Base-by-base conservation (phyloP, 2,888 invertebrate genomes). In the Hipparchia semele region DNA sequence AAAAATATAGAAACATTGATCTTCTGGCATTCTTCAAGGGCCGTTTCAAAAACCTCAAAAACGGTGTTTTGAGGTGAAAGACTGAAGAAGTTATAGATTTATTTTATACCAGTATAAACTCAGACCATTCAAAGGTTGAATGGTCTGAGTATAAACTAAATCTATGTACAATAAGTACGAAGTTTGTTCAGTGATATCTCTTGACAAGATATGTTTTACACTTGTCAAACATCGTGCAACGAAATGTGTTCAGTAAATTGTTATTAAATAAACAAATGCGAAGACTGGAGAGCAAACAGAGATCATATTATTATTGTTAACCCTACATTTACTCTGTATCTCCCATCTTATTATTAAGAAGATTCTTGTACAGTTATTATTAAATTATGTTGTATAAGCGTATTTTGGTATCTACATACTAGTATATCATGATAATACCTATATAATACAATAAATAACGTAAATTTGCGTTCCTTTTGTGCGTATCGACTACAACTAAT, bases 241-340 rank as follows among this genome's bases (percentile, higher is more conserved):
- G 54, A 66, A 68, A 75, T 64, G 71, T 73, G 39, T 33, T 39
- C 9, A 68, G 66, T 75, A 75, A 71, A 71, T 74, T 74, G 70
- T 75, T 72, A 76, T 75, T 67, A 72, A 76, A 80, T 73, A 80
- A 81, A 80, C 80, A 83, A 83, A 83, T 82, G 81, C 80, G 70
- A 73, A 76, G 79, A 78, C 78, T 80, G 82, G 84, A 87, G 84
- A 85, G 84, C 85, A 80, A 83, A 83, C 78, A 81, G 86, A 87
- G 85, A 88, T 87, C 87, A 85, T 79, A 7, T 80, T 83, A 69
- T 72, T 64, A 75, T 71, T 62, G 68, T 68, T 72, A 68, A 71
- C 54, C 61, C 70, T 73, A 72, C 59, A 73, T 76, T 61, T 73
- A 74, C 70, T 74, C 68, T 68, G 72, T 60, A 39, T 72, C 68